These are phyloP conservation scores for Halictus rubicundus DNA, from an alignment of 1,140 invertebrate genomes.

Conservation along the genomic window DNA sequence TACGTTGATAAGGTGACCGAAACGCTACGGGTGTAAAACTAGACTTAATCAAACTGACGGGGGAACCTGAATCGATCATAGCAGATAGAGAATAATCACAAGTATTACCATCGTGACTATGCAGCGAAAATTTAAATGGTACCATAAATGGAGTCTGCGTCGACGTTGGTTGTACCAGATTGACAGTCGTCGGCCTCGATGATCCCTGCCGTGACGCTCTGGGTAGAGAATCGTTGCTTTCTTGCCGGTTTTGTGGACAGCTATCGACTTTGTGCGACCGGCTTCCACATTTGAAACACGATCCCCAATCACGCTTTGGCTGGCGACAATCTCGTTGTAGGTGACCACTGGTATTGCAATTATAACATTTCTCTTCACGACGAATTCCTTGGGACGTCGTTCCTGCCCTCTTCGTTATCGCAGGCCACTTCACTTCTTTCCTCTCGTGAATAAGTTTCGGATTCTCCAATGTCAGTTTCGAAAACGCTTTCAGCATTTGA, in stretches of 20 bases:
- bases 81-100: background rate
- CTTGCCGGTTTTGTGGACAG: background rate
- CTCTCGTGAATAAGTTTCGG: too few species aligned
- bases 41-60: constrained; percentile 12
- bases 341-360: constrained; percentile 10
- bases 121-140: background rate
- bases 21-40: background rate
- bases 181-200: background rate
- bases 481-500: too few species aligned
- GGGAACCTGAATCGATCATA: constrained; percentile 10
- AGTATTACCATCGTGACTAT: background rate
- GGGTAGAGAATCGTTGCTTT: background rate
- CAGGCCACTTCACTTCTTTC: too few species aligned
- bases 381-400: too few species aligned
- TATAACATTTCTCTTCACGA: constrained; percentile 2
- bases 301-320: constrained; percentile 6
- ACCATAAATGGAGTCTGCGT: background rate
- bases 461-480: too few species aligned
- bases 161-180: background rate
- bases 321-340: background rate
- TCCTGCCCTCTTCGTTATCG: too few species aligned
- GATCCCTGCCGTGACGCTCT: background rate
- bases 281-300: constrained; percentile 17
- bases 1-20: too few species aligned
- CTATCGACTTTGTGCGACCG: background rate